Percentiles rank a stretch among this genome's conserved stretches.
Evolutionary conservation across 2,113 vertebrate genomes (phyloP).

Genomic region (Nyctereutes procyonoides): DNA sequence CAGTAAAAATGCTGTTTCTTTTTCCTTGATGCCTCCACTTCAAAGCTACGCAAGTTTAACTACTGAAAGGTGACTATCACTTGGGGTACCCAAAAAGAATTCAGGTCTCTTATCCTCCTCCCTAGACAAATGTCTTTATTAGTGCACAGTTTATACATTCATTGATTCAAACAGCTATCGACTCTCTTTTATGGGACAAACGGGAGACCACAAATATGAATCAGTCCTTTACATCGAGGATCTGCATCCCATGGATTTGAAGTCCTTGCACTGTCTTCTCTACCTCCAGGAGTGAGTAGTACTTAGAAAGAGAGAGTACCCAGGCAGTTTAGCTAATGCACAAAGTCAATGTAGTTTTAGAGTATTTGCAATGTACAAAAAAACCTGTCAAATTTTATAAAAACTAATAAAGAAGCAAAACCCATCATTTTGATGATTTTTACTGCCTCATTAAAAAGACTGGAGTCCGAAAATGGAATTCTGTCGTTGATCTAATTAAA

Average conservation of each 20-base stretch:
- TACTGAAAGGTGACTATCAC: background rate
- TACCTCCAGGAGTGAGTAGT: background rate
- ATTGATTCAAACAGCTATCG: background rate
- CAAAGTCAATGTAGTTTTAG: background rate
- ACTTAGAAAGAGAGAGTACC: background rate
- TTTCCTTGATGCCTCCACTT: background rate
- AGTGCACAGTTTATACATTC: background rate
- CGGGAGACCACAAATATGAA: background rate
- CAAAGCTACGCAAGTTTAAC: background rate
- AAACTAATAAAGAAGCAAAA: conserved; percentile 46
- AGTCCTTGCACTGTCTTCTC: background rate
- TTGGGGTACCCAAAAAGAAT: background rate
- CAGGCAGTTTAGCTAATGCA: background rate
- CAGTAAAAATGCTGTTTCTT: conserved; percentile 37
- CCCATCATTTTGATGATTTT: background rate
- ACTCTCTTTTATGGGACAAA: background rate
- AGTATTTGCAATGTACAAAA: background rate
- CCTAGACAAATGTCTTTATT: background rate
- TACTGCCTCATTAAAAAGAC: conserved; percentile 1
- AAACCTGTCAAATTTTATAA: background rate
- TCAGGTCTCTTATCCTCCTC: background rate
- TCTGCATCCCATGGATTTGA: too few relatives aligned
- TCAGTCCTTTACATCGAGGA: background rate
- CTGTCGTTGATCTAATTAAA: conserved; percentile 12
- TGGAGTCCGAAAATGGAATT: conserved; percentile 58